Conservation (phyloP, 1,140 invertebrate species). For the Drosophila elegans region DNA sequence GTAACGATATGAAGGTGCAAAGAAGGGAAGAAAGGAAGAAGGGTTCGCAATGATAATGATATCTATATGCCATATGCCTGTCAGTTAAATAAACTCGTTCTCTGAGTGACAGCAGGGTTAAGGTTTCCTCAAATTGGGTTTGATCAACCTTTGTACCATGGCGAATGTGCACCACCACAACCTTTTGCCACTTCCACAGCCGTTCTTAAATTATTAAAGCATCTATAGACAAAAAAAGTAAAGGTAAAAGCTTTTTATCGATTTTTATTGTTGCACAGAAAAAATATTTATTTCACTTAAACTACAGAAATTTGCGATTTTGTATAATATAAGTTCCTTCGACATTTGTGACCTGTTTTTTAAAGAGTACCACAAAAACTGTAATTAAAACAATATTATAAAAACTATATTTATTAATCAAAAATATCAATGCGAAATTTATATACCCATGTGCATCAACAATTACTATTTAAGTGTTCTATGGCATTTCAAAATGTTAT, state of each 20-base stretch:
- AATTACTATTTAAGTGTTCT: too few relatives aligned
- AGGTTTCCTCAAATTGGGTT: neutral
- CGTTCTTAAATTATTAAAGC: conserved; percentile 64
- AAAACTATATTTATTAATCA: too few relatives aligned
- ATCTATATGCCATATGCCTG: neutral
- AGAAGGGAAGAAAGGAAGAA: neutral
- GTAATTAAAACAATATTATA: too few relatives aligned
- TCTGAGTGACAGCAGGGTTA: neutral
- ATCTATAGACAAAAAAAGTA: conserved; percentile 10
- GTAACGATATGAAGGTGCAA: neutral
- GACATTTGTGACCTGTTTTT: too few relatives aligned
- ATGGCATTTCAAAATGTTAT: too few relatives aligned
- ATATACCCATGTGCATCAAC: too few relatives aligned
- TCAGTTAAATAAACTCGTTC: conserved; percentile 1
- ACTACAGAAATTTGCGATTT: too few relatives aligned
- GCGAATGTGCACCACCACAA: conserved; percentile 24
- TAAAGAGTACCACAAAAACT: too few relatives aligned
- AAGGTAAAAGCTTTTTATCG: conserved; percentile 58
- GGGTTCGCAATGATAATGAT: neutral
- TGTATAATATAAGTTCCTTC: too few relatives aligned
- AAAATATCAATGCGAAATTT: too few relatives aligned
- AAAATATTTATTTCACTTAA: neutral
- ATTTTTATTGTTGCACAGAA: conserved; percentile 41
- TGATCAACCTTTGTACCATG: neutral
- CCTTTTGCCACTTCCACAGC: neutral